Conservation (phyloP, 2,113 vertebrate genomes). For the Pygoscelis antarcticus region DNA sequence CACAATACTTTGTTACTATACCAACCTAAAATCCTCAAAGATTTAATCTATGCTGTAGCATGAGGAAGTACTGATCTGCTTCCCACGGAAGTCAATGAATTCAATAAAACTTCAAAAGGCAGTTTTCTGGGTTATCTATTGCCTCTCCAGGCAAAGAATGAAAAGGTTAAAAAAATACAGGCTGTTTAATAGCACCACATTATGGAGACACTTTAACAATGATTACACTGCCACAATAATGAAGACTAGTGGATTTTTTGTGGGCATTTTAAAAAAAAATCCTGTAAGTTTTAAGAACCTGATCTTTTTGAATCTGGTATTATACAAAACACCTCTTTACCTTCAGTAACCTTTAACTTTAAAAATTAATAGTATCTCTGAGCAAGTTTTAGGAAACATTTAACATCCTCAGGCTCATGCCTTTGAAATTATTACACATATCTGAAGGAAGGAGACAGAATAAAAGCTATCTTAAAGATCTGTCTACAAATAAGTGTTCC, state of each 20-base stretch:
- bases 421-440: not conserved
- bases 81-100: slow-evolving; percentile 36
- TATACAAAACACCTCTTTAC: not conserved
- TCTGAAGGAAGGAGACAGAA: not conserved
- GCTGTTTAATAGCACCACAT: not conserved
- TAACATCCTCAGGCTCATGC: not conserved
- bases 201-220: not conserved
- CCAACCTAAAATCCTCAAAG: slow-evolving; percentile 7
- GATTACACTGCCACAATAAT: not conserved
- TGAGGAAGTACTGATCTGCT: not conserved
- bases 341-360: not conserved
- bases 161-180: slow-evolving; percentile 47
- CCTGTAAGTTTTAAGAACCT: not conserved
- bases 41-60: slow-evolving; percentile 14
- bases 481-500: not conserved
- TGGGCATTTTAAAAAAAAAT: not conserved
- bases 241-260: not conserved
- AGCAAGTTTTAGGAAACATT: not conserved
- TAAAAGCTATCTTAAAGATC: not conserved
- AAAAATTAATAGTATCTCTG: not conserved
- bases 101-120: slow-evolving; percentile 55
- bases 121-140: slow-evolving; percentile 33
- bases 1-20: not conserved
- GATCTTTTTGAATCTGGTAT: not conserved
- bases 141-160: slow-evolving; percentile 2